Percentiles rank a stretch among this genome's conserved stretches.
These are phyloP conservation scores for Alouatta palliata DNA, from an alignment of 2,113 vertebrate genomes.

Conservation along the genomic window DNA sequence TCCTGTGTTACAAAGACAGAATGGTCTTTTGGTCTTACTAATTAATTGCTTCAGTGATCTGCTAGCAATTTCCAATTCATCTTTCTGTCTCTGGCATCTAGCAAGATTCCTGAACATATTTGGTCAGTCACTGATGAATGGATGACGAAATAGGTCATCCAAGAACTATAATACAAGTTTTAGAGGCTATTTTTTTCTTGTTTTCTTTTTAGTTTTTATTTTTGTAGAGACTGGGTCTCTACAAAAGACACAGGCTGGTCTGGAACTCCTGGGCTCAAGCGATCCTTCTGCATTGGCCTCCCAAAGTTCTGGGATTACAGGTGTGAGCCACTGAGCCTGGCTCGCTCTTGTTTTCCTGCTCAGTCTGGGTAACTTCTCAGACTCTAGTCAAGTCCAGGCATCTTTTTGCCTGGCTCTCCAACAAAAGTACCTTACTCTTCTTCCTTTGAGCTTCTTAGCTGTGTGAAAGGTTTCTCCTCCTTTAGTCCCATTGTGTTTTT, in stretches of 20 bases:
- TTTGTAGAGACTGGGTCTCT: too few relatives aligned
- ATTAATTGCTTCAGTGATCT: constrained; percentile 12
- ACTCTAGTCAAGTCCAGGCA: background rate
- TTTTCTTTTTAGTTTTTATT: background rate
- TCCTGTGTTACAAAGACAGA: constrained; percentile 12
- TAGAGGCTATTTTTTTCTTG: constrained; percentile 25
- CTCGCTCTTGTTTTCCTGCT: constrained; percentile 16
- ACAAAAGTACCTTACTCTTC: background rate
- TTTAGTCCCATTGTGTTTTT: background rate
- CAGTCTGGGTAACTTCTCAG: constrained; percentile 5
- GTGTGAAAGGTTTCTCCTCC: constrained; percentile 32
- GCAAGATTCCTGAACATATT: background rate
- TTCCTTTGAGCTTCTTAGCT: constrained; percentile 7
- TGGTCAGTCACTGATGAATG: background rate
- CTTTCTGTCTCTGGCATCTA: background rate
- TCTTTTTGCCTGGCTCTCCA: constrained; percentile 14
- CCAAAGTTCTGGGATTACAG: too few relatives aligned
- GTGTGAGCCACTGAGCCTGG: too few relatives aligned
- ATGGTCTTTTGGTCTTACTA: constrained; percentile 49
- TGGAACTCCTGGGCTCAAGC: too few relatives aligned
- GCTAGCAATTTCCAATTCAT: constrained; percentile 45
- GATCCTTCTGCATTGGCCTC: too few relatives aligned
- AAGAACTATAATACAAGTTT: background rate
- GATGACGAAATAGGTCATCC: constrained; percentile 16
- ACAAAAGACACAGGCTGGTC: too few relatives aligned